A percentile compares a stretch with the other conserved stretches of the same genome.
Evolutionary conservation across 1,140 invertebrate genomes (phyloP).

Genomic region (Oncopodura yosiiana): DNA sequence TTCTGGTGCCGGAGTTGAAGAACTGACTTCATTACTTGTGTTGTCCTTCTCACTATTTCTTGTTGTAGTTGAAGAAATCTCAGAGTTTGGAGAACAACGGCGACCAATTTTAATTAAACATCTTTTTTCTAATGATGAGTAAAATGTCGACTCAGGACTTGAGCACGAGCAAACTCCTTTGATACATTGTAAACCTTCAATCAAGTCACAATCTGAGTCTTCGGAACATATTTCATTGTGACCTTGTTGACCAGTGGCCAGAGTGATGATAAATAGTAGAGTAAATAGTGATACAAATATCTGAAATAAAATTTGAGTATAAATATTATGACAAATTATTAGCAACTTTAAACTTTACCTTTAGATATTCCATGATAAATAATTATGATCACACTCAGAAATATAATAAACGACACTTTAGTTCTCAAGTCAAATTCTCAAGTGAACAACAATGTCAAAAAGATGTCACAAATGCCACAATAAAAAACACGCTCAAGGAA

Average conservation of each 20-base stretch:
- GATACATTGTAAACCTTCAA: slow-evolving; percentile 1
- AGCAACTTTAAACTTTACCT: too few relatives aligned
- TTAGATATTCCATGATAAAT: too few relatives aligned
- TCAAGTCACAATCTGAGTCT: slow-evolving; percentile 15
- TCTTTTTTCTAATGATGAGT: slow-evolving; percentile 3
- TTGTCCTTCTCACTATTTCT: not conserved
- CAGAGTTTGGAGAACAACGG: slow-evolving; percentile 4
- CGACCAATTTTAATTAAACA: slow-evolving; percentile 19
- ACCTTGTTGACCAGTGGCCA: not conserved
- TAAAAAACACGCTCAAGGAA: too few relatives aligned
- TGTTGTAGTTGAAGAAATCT: not conserved
- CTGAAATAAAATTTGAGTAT: too few relatives aligned
- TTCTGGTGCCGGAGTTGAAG: not conserved
- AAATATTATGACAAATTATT: too few relatives aligned
- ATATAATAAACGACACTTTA: too few relatives aligned
- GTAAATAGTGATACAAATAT: too few relatives aligned
- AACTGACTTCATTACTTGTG: not conserved
- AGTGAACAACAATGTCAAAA: too few relatives aligned
- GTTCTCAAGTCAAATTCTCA: too few relatives aligned
- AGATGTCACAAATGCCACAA: too few relatives aligned
- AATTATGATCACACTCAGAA: too few relatives aligned
- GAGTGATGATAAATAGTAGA: not conserved
- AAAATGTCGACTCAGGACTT: slow-evolving; percentile 8
- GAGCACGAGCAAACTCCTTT: slow-evolving; percentile 16
- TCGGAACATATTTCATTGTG: slow-evolving; percentile 6